These are phyloP conservation scores for Pterostichus madidus DNA, from an alignment of 2,888 invertebrate genomes.

Conservation along the genomic window DNA sequence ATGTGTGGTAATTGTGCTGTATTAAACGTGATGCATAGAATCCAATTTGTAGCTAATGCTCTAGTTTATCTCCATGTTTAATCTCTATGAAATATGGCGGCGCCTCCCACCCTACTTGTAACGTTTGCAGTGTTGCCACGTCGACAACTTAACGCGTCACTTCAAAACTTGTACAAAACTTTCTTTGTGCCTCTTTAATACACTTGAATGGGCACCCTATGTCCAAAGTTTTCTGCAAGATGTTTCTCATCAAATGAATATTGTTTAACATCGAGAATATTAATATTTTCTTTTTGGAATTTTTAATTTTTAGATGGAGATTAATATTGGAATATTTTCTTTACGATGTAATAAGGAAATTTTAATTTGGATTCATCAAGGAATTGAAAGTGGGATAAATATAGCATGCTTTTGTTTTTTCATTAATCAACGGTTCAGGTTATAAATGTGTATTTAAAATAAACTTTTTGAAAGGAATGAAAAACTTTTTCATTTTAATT, in stretches of 20 bases:
- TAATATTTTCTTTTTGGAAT: constrained; percentile 43
- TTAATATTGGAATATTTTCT: constrained; percentile 36
- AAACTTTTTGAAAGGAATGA: no score
- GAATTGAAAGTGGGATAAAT: constrained; percentile 12
- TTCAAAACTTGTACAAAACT: constrained; percentile 41
- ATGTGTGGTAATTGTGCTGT: constrained; percentile 9
- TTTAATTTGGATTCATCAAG: constrained; percentile 12
- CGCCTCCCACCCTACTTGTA: not conserved
- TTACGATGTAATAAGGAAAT: not conserved
- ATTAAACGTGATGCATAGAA: not conserved
- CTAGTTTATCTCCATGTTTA: constrained; percentile 37
- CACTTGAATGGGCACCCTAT: constrained; percentile 25
- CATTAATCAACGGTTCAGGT: no score
- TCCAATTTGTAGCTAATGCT: constrained; percentile 28
- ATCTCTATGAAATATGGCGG: constrained; percentile 24
- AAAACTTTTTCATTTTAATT: no score
- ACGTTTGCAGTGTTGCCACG: constrained; percentile 24
- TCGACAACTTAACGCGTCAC: constrained; percentile 44
- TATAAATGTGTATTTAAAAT: no score
- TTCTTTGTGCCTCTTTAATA: constrained; percentile 42
- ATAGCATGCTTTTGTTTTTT: not conserved
- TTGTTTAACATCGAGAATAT: not conserved
- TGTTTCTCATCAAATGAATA: constrained; percentile 20
- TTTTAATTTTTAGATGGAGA: constrained; percentile 27
- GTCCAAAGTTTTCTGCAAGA: not conserved